Evolutionary conservation across 2,113 vertebrate species (phyloP), one percentile per base, ranked within the genome.

Genomic region (Pteropus alecto): DNA sequence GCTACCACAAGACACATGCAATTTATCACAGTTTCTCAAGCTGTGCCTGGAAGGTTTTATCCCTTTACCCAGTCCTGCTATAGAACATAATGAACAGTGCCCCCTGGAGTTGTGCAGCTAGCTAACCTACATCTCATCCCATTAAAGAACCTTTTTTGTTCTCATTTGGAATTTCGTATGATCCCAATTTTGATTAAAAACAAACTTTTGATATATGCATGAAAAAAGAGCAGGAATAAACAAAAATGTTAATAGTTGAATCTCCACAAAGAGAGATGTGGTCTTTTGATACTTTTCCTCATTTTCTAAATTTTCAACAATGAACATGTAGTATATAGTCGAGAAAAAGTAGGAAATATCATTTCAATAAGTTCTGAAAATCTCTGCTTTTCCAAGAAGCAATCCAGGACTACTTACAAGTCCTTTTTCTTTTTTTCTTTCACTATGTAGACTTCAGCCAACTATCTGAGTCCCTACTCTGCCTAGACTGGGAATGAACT

Each of bases 121-220:
- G 15, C 28, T 35, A 51, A 93, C 18, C 24, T 54, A 22, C 33
- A 28, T 58, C 33, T 24, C 11, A 12, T 78, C 38, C 1, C 33
- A 81, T 33, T 38, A 78, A 76, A 86, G 28, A 54, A 12, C 60
- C 11, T 35, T 61, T 63, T 86, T 82, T 56, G 51, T 35, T 15
- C 82, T 74, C 24, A 71, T 35, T 87, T 81, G 65, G 38, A 85
- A 82, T 95, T 83, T 77, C 46, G 90, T 70, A 60, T 38, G 68
- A 56, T 74, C 22, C 48, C n/a, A 87, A 22, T 67, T 94, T 90
- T 93, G 4, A 91, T 74, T 93, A 41, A 93, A 94, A 91, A 41
- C 7, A 71, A n/a, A 43, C 85, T 22, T 41, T 77, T 60, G 65
- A 76, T 30, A 83, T 43, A 56, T n/a, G 22, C 35, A 87, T 71